phyloP scores from a whole-genome alignment of 2,797 vertebrate species.

The Sebastes variabilis region DNA sequence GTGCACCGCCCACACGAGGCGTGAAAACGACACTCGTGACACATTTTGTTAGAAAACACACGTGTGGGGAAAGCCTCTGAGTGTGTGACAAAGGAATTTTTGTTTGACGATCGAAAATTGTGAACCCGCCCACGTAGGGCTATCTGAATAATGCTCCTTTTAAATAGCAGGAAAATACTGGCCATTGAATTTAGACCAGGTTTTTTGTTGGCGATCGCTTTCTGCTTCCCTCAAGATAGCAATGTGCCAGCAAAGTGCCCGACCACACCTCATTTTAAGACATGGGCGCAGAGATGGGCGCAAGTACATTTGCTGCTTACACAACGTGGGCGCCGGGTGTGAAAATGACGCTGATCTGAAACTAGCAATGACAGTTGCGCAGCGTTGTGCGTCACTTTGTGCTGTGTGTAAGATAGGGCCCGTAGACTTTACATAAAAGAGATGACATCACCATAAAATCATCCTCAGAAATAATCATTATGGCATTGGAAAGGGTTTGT shows the following conservation, averaged over 20 bases:
- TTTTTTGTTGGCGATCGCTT: neutral
- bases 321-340: neutral
- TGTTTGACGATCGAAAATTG: no score
- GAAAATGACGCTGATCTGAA: neutral
- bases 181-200: neutral
- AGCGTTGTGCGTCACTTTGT: neutral
- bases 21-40: no score
- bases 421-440: neutral
- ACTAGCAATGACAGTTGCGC: neutral
- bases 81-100: no score
- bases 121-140: no score
- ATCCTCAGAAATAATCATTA: neutral
- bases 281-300: neutral
- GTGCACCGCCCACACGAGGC: no score
- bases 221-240: neutral
- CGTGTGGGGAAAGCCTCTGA: no score
- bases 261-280: neutral
- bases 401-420: neutral
- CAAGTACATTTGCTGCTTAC: neutral
- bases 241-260: neutral
- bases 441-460: neutral
- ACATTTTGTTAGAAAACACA: no score
- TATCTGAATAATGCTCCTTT: no score
- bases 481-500: neutral
- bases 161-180: no score